A percentile compares a stretch with the other conserved stretches of the same genome.
Evolutionary conservation across 2,797 vertebrate species (phyloP).

Genomic region (Molothrus ater): DNA sequence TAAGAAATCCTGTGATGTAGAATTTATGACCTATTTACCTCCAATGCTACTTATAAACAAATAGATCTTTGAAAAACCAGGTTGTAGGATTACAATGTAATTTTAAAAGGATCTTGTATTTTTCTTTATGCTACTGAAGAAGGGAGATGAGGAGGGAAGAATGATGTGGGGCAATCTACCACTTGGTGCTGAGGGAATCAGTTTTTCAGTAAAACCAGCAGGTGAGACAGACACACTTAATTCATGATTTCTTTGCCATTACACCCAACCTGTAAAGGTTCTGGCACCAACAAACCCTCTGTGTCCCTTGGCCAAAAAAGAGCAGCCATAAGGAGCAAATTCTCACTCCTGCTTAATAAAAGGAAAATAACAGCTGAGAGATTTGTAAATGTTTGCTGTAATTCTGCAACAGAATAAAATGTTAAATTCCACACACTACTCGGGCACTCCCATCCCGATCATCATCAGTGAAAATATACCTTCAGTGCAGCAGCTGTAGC

Average conservation of each 20-base stretch:
- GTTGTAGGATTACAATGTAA: background rate
- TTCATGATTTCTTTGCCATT: constrained; percentile 12
- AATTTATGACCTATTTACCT: constrained; percentile 40
- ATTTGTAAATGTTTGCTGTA: constrained; percentile 52
- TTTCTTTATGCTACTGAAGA: background rate
- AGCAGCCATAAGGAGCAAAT: constrained; percentile 24
- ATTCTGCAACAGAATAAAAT: constrained; percentile 47
- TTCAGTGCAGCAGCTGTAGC: constrained; percentile 73
- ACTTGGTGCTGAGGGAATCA: background rate
- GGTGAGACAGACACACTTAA: background rate
- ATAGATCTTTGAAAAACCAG: background rate
- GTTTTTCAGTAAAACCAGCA: constrained; percentile 16
- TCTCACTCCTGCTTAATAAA: constrained; percentile 29
- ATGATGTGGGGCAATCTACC: background rate
- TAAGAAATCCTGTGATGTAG: constrained; percentile 46
- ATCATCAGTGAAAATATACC: constrained; percentile 67
- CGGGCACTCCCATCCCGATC: constrained; percentile 42
- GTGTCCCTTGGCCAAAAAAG: constrained; percentile 39
- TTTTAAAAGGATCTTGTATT: constrained; percentile 18
- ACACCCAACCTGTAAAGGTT: background rate
- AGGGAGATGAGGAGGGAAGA: background rate
- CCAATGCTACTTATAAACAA: constrained; percentile 35
- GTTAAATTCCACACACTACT: constrained; percentile 47
- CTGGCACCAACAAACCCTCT: constrained; percentile 1
- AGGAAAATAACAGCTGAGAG: constrained; percentile 52